These are phyloP conservation scores for Strigamia maritima DNA, from an alignment of 2,888 invertebrate genomes.

Conservation along the genomic window DNA sequence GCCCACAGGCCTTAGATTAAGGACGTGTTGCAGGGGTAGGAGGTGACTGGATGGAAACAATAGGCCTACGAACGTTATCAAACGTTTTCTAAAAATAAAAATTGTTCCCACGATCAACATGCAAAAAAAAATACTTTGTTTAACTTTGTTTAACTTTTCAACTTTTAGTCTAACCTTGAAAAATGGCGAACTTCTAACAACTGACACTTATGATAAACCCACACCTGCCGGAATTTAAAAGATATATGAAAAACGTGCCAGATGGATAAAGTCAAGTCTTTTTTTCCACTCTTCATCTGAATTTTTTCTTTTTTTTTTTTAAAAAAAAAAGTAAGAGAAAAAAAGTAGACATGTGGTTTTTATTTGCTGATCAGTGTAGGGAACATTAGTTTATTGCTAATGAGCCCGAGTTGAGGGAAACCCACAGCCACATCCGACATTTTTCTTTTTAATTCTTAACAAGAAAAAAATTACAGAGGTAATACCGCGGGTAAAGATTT, in stretches of 20 bases:
- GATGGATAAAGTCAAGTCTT: neutral
- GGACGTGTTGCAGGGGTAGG: constrained; percentile 20
- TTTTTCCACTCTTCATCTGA: neutral
- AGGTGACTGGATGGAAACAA: constrained; percentile 5
- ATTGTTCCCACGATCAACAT: constrained; percentile 20
- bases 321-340: neutral
- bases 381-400: neutral
- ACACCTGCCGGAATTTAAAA: constrained; percentile 25
- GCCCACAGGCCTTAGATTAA: constrained; percentile 27
- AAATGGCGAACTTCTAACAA: constrained; percentile 5
- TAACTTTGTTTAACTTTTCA: neutral
- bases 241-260: constrained; percentile 31
- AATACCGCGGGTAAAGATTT: no score
- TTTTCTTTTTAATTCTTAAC: no score
- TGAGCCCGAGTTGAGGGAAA: neutral
- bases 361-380: neutral
- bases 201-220: constrained; percentile 26
- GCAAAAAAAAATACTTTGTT: neutral
- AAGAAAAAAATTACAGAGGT: no score
- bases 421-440: no score
- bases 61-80: constrained; percentile 11
- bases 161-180: constrained; percentile 28
- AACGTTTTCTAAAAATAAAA: neutral
- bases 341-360: constrained; percentile 2
- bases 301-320: no score